Base-by-base conservation (phyloP, 2,113 vertebrate species). In the Saimiri boliviensis region DNA sequence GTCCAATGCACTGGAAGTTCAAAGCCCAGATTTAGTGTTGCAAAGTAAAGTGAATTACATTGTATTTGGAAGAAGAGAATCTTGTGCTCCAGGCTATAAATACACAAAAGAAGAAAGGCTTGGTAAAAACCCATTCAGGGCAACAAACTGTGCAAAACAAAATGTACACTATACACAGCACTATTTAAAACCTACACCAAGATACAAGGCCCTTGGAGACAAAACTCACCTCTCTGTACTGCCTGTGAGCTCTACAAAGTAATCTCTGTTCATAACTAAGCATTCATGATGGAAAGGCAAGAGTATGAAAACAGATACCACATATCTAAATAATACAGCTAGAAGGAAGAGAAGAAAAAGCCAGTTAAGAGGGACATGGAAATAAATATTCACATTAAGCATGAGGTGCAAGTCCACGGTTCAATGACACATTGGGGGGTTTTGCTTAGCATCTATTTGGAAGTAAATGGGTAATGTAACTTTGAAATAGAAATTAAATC, bases 321-420 rank as follows among this genome's bases (percentile, higher is more conserved):
- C 93, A 91, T 93, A 95, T 96, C 96, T 96, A 96, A 97, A 96
- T 89, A 63, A 14, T 30, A 58, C 70, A 94, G 96, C 96, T 97
- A 97, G 95, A 98, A 96, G 96, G 97, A 97, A 90, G 96, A 97
- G 94, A 93, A 98, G 97, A 82, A 98, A 97, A 97, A 97, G 96
- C 66, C 97, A 97, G 94, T 58, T 95, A 97, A 97, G 89, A 97
- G 97, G 98, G 98, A 94, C 89, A 89, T 58, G 96, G 98, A 98
- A 98, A 99, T 98, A 99, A 99, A 99, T 98, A 99, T 99, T 99
- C 99, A 99, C 99, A 99, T 99, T 98, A 98, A 97, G 98, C 98
- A 96, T 96, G 96, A 98, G 98, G 98, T 98, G 96, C 98, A 98
- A 98, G 98, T 98, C 98, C 98, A 98, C 97, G 94, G 97, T 98